Evolutionary conservation across 2,888 invertebrate species (phyloP).

Genomic region (Zygothrica quintamaculata): DNA sequence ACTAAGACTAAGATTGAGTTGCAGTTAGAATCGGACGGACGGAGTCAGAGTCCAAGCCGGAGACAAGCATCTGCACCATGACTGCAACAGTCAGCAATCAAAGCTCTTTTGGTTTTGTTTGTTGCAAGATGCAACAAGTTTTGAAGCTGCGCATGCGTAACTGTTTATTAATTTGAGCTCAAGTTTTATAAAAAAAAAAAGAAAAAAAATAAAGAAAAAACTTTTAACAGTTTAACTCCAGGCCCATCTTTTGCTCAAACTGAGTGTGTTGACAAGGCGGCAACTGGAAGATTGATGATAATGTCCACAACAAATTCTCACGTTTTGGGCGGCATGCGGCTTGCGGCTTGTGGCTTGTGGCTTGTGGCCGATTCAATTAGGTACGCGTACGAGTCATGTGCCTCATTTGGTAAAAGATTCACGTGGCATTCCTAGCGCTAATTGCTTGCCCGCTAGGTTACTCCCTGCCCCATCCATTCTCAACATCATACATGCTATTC

Average conservation of each 20-base stretch:
- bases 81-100: conserved; percentile 48
- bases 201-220: too few relatives aligned
- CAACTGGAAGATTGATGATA: conserved; percentile 59
- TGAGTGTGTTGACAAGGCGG: conserved; percentile 40
- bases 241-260: conserved; percentile 1
- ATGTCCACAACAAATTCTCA: conserved; percentile 60
- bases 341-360: conserved; percentile 1
- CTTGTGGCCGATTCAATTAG: conserved; percentile 73
- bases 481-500: conserved; percentile 23
- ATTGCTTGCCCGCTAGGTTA: conserved; percentile 50
- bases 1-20: not conserved
- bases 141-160: conserved; percentile 68
- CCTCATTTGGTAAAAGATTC: conserved; percentile 56
- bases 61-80: too few relatives aligned
- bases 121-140: conserved; percentile 54
- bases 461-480: not conserved
- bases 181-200: too few relatives aligned
- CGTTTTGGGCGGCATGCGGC: conserved; percentile 42
- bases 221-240: conserved; percentile 6
- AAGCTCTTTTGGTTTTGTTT: not conserved
- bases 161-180: conserved; percentile 74
- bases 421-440: conserved; percentile 66
- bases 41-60: not conserved
- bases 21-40: not conserved
- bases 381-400: conserved; percentile 33